Evolutionary conservation across 2,797 vertebrate species (phyloP).

Genomic region (Parauchenoglanis punctatus): DNA sequence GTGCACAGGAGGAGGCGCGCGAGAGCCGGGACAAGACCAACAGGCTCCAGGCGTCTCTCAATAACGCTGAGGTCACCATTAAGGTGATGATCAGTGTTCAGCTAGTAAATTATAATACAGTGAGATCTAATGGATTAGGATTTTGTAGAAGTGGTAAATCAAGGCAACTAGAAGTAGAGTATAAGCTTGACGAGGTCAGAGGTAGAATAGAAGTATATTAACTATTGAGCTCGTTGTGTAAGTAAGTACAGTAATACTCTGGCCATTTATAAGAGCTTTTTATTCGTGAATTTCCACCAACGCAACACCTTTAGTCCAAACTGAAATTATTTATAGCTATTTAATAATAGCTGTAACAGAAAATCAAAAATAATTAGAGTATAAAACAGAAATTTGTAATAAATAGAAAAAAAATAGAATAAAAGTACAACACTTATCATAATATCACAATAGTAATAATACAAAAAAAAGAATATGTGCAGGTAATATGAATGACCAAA

Average conservation of each 20-base stretch:
- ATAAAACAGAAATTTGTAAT: neutral
- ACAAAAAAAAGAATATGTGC: neutral
- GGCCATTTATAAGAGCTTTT: neutral
- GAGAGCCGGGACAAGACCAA: slow-evolving; percentile 92
- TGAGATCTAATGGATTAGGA: neutral
- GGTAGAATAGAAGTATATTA: neutral
- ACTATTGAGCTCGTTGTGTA: neutral
- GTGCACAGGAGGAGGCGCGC: slow-evolving; percentile 91
- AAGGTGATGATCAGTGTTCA: slow-evolving; percentile 74
- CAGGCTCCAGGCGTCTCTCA: slow-evolving; percentile 87
- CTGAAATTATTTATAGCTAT: no score
- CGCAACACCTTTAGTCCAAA: no score
- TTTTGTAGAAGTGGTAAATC: neutral
- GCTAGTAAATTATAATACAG: neutral
- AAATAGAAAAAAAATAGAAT: neutral
- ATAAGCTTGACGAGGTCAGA: neutral
- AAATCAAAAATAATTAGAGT: neutral
- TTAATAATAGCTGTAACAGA: no score
- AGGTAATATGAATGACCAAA: neutral
- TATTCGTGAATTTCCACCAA: neutral
- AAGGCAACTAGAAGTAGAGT: neutral
- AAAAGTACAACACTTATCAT: neutral
- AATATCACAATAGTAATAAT: neutral
- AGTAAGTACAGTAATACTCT: neutral
- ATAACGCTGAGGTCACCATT: slow-evolving; percentile 86